Percentiles rank a stretch among this genome's conserved stretches.
phyloP scores from a whole-genome alignment of 2,113 vertebrate genomes.

The Antechinus stuartii region DNA sequence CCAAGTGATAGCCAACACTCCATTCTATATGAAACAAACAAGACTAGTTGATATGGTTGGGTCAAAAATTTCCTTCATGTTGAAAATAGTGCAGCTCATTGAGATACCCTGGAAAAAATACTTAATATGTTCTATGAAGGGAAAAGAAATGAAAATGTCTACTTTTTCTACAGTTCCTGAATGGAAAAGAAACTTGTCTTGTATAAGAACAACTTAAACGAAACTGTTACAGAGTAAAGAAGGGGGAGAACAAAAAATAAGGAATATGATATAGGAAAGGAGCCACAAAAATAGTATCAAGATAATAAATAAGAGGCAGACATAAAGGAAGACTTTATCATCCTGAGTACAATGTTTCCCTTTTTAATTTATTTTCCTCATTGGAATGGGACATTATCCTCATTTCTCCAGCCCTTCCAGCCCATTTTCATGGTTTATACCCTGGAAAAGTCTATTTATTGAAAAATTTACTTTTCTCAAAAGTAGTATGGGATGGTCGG shows the following conservation, averaged over 20 bases:
- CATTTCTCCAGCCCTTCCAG: neutral
- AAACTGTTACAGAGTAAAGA: conserved; percentile 11
- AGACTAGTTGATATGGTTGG: neutral
- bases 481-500: neutral
- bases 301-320: neutral
- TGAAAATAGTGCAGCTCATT: neutral
- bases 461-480: neutral
- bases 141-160: neutral
- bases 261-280: neutral
- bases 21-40: neutral
- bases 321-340: neutral
- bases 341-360: neutral
- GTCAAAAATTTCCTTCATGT: neutral
- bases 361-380: neutral
- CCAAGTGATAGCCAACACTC: neutral
- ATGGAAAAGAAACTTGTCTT: neutral
- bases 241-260: neutral
- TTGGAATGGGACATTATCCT: neutral
- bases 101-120: neutral
- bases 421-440: neutral
- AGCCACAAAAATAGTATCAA: neutral
- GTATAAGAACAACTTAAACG: neutral
- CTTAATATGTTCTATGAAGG: neutral
- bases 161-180: neutral
- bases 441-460: neutral